These are phyloP conservation scores for Macrotus californicus DNA, from an alignment of 2,113 vertebrate species.

Conservation along the genomic window DNA sequence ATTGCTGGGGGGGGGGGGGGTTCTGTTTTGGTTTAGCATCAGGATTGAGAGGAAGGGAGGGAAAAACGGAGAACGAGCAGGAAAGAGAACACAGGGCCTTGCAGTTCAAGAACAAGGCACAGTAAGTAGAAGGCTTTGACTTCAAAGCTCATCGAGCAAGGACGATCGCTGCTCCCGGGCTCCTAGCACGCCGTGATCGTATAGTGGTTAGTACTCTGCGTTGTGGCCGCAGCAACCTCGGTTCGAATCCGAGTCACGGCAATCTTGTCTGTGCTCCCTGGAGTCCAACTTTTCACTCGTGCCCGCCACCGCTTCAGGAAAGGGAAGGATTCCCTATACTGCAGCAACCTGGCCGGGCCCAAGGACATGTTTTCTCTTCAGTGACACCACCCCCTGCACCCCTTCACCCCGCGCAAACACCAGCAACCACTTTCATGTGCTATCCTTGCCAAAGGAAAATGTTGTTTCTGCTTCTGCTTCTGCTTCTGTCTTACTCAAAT, in stretches of 20 bases:
- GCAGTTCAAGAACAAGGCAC: not conserved
- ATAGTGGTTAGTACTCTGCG: slow-evolving; percentile 72
- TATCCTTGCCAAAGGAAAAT: no score
- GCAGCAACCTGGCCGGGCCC: no score
- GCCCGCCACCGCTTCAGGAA: not conserved
- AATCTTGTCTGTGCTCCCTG: not conserved
- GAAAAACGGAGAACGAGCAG: not conserved
- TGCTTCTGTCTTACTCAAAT: not conserved
- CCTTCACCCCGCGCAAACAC: no score
- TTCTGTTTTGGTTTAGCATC: not conserved
- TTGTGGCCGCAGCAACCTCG: slow-evolving; percentile 73
- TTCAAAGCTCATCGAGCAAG: not conserved
- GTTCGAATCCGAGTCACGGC: slow-evolving; percentile 74
- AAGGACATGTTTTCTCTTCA: no score
- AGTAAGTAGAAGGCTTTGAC: not conserved
- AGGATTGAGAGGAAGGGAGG: not conserved
- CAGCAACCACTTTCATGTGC: not conserved
- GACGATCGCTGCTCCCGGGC: accelerated
- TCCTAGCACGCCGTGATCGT: slow-evolving; percentile 54
- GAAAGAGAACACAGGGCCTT: no score
- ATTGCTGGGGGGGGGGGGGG: not conserved
- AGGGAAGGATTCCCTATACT: no score
- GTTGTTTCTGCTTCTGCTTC: no score
- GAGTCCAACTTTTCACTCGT: accelerated
- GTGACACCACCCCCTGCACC: no score